Percentiles rank a stretch among this genome's conserved stretches.
Conservation (phyloP, 1,140 invertebrate species). For the Lepidurus apus region DNA sequence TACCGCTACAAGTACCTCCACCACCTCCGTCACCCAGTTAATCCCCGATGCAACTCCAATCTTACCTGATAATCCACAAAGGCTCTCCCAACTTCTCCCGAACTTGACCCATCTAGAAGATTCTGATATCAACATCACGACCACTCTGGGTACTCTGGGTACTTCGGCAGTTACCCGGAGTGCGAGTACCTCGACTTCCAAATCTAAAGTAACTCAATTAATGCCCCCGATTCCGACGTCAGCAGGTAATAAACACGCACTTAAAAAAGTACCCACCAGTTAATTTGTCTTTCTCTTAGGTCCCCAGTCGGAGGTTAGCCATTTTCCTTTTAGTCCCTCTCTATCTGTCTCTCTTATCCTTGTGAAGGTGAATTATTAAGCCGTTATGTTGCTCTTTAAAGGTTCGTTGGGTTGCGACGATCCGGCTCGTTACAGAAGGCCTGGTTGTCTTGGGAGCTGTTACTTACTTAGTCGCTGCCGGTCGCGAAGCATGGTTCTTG, state of each 20-base stretch:
- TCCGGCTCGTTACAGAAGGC: slow-evolving; percentile 60
- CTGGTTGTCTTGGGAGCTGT: slow-evolving; percentile 67
- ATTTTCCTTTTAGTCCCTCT: not conserved
- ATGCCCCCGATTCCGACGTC: not conserved
- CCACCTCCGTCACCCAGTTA: not conserved
- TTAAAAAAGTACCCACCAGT: no score
- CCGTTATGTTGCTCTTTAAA: not conserved
- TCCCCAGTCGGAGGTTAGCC: not conserved
- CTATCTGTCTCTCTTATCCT: not conserved
- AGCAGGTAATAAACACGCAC: not conserved
- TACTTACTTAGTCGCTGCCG: slow-evolving; percentile 70
- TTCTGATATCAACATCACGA: not conserved
- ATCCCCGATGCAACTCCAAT: not conserved
- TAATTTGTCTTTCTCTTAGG: not conserved
- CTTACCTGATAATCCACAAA: not conserved
- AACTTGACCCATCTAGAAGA: not conserved
- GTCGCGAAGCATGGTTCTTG: slow-evolving; percentile 73
- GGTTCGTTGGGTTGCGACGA: not conserved
- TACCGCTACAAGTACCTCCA: slow-evolving; percentile 12
- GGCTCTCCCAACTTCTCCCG: not conserved
- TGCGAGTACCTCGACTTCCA: not conserved
- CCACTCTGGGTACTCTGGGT: not conserved
- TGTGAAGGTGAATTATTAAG: not conserved
- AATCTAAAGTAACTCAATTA: not conserved
- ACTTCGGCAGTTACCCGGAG: not conserved